Evolutionary conservation across 2,113 vertebrate species (phyloP), one percentile per base, ranked within the genome.

Genomic region (Patagioenas fasciata): DNA sequence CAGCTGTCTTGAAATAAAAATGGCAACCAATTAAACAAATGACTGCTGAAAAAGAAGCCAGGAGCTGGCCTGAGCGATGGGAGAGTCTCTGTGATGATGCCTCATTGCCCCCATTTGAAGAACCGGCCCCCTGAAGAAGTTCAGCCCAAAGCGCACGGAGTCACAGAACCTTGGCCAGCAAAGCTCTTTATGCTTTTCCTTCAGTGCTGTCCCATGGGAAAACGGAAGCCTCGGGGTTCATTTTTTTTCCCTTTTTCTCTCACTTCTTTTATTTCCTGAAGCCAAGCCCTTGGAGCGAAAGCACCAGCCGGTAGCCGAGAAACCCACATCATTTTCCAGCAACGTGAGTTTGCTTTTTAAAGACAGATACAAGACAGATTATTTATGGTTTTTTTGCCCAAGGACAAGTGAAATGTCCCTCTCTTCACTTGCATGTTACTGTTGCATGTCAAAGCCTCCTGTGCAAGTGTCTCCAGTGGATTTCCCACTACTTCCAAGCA

Each of bases 151-250:
- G 90, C 66, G 61, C 4, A 32, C 0, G 6, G 56, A 65, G 42
- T 12, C 72, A 36, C 72, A 91, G 72, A 70, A 17, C 28, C 69
- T 84, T 73, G 80, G 91, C 95, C 62, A 81, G 94, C 94, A 69
- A 60, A 31, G 48, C 58, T 42, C 69, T 54, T 19, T 26, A 7
- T 9, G 31, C 44, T 26, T 81, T 40, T 32, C 62, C 93, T 71
- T 62, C 85, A 18, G 8, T 8, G 64, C 71, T 42, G 58, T 61
- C 93, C 91, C 74, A 17, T 6, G 65, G 91, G 81, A 69, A 67
- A 79, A 92, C 57, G 54, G 87, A 91, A 86, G 57, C 85, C 50
- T 73, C 40, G 16, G 69, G 36, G 25, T 14, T 73, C 60, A 40
- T 51, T 81, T 60, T 23, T 72, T 54, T 50, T 11, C 44, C 58